Conservation (phyloP, 2,888 invertebrate genomes). For the Cryptops parisi region DNA sequence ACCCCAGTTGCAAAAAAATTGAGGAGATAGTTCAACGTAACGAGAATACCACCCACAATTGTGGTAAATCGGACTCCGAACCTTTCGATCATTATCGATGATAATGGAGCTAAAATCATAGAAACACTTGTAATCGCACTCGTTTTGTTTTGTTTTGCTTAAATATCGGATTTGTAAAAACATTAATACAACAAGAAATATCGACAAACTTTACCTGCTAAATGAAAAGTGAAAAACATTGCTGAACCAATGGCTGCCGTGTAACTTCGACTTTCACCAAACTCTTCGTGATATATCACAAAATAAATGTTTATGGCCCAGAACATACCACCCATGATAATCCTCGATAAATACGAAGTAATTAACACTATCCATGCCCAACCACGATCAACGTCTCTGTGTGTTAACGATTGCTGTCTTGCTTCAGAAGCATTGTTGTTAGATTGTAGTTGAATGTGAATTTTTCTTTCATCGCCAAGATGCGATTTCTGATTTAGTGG, state of each 20-base stretch:
- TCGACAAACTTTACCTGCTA: too few relatives aligned
- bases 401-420: too few relatives aligned
- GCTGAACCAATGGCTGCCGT: conserved; percentile 22
- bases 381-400: conserved; percentile 22
- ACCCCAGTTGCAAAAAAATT: conserved; percentile 1
- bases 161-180: background rate
- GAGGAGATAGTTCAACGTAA: background rate
- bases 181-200: background rate
- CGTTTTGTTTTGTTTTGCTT: too few relatives aligned
- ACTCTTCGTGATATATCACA: conserved; percentile 19
- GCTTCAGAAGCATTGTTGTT: too few relatives aligned
- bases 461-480: too few relatives aligned
- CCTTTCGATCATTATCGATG: background rate
- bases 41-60: background rate
- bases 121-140: too few relatives aligned
- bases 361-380: conserved; percentile 24
- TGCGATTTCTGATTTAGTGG: too few relatives aligned
- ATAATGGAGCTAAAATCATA: conserved; percentile 6
- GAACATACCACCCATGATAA: conserved; percentile 21
- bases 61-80: background rate
- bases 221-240: conserved; percentile 20
- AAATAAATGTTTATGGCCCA: conserved; percentile 21
- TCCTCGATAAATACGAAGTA: conserved; percentile 19
- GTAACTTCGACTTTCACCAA: conserved; percentile 19
- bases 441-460: too few relatives aligned